Evolutionary conservation across 2,888 invertebrate species (phyloP), one percentile per base, ranked within the genome.

Genomic region (Lochmaea capreae): DNA sequence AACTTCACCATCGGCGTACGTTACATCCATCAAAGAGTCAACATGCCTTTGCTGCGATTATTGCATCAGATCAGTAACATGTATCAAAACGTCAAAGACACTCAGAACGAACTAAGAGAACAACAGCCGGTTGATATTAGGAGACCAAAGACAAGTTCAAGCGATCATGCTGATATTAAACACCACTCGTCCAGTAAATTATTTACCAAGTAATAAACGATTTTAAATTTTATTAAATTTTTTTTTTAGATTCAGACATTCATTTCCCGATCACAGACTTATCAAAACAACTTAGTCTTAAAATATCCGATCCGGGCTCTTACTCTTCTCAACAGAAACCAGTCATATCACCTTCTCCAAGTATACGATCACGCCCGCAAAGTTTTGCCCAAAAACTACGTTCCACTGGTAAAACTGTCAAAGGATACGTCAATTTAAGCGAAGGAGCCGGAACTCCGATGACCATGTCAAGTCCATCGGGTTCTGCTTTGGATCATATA

Each of bases 11-110:
- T 87, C 42, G 86, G 95, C 84, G 93, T 97, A 80, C 91, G 96
- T 69, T 95, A 95, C 84, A 96, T 98, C 81, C 95, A 96, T 63
- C 98, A 98, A 85, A 95, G 97, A 89, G 97, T 98, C 1, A 98
- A 98, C 87, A 97, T 98, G 97, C 97, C 98, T 0, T 88, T 98
- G 52, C 88, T 98, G 62, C 89, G 98, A 67, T 90, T 98, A 67
- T 89, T 98, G 73, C 97, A 98, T 88, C 98, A 98, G 89, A 97
- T 98, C 84, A 95, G 95, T 83, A 97, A 97, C 84, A 97, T 98
- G 97, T 97, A 97, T 87, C 97, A 97, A 87, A 98, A 97, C 86
- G 97, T 98, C 1, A 96, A 97, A 85, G 97, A 97, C 85, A 97
- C 97, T 0, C 96, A 97, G 85, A 93, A 93, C 80, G 97, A 97